phyloP scores from a whole-genome alignment of 2,113 vertebrate species.

The Mobula hypostoma region DNA sequence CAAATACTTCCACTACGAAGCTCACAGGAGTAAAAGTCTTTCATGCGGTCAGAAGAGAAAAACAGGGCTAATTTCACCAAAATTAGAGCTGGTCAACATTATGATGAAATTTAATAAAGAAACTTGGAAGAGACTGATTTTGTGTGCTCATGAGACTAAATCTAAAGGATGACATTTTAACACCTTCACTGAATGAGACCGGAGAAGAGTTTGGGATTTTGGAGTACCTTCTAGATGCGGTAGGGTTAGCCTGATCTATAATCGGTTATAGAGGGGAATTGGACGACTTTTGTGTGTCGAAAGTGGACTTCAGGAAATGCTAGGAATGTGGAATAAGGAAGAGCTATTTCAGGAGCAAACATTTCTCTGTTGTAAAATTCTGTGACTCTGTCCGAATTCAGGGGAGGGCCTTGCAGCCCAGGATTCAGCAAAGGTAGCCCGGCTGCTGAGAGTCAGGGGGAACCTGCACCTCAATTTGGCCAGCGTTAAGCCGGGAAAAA shows the following conservation, averaged over 20 bases:
- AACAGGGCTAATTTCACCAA: background rate
- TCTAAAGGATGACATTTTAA: background rate
- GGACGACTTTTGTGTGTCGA: background rate
- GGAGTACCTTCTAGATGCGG: background rate
- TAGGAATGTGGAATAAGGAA: too few relatives aligned
- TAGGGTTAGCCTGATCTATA: background rate
- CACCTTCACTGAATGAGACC: background rate
- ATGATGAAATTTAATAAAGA: background rate
- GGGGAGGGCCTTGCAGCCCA: background rate
- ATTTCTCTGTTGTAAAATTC: background rate
- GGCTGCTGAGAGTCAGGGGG: background rate
- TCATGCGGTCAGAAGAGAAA: background rate
- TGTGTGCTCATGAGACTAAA: background rate
- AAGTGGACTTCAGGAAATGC: background rate
- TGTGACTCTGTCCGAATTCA: background rate
- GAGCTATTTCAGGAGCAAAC: background rate
- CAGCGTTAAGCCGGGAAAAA: background rate
- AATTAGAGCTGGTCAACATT: background rate
- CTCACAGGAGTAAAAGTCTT: background rate
- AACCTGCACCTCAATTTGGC: background rate
- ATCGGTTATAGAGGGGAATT: background rate
- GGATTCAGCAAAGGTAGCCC: background rate
- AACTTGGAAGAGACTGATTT: background rate
- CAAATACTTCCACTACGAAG: background rate
- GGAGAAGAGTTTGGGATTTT: background rate